A percentile compares a stretch with the other conserved stretches of the same genome.
Conservation (phyloP, 35 echinoderm and acorn worm genomes). For the Heliocidaris tuberculata region DNA sequence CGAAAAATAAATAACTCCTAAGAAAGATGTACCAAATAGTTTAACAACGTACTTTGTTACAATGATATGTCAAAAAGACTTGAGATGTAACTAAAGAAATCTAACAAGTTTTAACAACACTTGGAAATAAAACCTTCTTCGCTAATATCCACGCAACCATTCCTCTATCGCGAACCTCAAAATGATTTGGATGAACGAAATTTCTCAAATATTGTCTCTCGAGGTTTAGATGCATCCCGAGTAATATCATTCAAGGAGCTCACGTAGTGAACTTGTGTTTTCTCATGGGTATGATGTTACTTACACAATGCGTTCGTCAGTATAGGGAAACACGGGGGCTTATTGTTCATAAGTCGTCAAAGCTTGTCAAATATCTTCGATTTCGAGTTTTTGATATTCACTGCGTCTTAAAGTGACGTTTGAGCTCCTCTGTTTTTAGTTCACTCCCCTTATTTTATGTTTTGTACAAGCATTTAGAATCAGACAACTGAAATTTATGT, state of each 20-base stretch:
- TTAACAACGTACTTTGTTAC: too few relatives aligned
- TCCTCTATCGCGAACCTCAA: neutral
- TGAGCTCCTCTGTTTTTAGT: neutral
- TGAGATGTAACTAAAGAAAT: too few relatives aligned
- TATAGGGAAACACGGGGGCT: neutral
- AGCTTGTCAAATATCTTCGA: neutral
- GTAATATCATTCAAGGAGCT: neutral
- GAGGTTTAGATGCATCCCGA: neutral
- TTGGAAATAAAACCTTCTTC: neutral
- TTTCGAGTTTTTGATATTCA: neutral
- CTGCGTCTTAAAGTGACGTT: neutral
- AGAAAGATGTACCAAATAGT: too few relatives aligned
- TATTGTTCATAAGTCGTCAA: neutral
- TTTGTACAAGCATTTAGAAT: too few relatives aligned
- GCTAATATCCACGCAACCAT: neutral
- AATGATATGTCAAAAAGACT: too few relatives aligned
- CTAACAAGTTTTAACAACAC: neutral
- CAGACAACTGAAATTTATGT: neutral
- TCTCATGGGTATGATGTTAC: conserved; percentile 4
- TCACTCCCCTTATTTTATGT: neutral
- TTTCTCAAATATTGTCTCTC: neutral
- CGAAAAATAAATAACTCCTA: too few relatives aligned
- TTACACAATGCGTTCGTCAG: neutral
- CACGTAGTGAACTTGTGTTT: neutral
- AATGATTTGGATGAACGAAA: neutral